phyloP scores from a whole-genome alignment of 2,888 invertebrate genomes.

The Ceraclea dissimilis region DNA sequence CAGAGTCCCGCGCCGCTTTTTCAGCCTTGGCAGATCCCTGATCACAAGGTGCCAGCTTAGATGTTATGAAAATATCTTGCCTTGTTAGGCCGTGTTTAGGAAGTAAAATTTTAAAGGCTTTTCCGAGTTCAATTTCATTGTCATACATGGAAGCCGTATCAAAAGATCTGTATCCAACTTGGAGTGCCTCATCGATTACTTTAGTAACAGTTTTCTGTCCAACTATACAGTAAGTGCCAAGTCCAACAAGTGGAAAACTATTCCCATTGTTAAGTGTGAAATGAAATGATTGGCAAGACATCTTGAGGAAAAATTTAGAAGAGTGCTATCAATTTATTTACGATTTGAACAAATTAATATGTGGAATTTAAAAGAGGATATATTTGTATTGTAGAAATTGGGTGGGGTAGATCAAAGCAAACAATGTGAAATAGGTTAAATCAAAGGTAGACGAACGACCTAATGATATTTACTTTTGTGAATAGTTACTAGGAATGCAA shows the following conservation, averaged over 20 bases:
- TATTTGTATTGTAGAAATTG: too few relatives aligned
- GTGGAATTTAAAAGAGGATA: too few relatives aligned
- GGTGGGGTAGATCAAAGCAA: too few relatives aligned
- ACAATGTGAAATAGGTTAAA: too few relatives aligned
- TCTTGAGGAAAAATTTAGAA: neutral
- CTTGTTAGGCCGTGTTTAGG: constrained; percentile 61
- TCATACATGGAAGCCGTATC: constrained; percentile 74
- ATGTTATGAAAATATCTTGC: constrained; percentile 71
- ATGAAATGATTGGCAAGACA: constrained; percentile 5
- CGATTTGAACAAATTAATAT: too few relatives aligned
- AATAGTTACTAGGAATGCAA: too few relatives aligned
- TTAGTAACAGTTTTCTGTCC: constrained; percentile 34
- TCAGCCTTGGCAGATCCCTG: constrained; percentile 48
- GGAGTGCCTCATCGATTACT: constrained; percentile 56
- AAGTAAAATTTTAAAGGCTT: constrained; percentile 54
- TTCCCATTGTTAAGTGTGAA: constrained; percentile 23
- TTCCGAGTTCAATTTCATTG: constrained; percentile 65
- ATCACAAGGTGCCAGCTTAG: constrained; percentile 58
- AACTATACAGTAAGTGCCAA: constrained; percentile 59
- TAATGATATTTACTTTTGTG: too few relatives aligned
- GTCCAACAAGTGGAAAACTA: constrained; percentile 28
- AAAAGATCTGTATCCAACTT: constrained; percentile 62
- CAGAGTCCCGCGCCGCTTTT: constrained; percentile 49
- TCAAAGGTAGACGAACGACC: too few relatives aligned
- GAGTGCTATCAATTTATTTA: neutral